Percentiles rank a stretch among this genome's conserved stretches.
Evolutionary conservation across 2,888 invertebrate genomes (phyloP).

Genomic region (Synergus itoensis): DNA sequence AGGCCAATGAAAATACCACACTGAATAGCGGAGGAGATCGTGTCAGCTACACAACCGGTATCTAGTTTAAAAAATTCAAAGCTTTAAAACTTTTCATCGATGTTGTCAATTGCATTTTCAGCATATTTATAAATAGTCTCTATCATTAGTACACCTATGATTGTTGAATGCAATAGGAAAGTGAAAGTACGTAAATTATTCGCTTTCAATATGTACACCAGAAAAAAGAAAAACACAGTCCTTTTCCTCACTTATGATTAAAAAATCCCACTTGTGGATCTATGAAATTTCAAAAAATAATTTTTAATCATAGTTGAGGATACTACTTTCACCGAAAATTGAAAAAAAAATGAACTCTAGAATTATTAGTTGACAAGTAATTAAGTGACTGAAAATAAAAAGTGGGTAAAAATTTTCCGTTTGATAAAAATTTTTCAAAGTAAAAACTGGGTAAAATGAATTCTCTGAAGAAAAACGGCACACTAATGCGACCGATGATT

Average conservation of each 20-base stretch:
- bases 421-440: too few relatives aligned
- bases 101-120: slow-evolving; percentile 10
- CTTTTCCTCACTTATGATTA: background rate
- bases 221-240: background rate
- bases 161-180: slow-evolving; percentile 13
- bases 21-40: slow-evolving; percentile 78
- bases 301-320: background rate
- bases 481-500: too few relatives aligned
- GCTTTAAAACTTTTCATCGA: slow-evolving; percentile 31
- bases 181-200: slow-evolving; percentile 8
- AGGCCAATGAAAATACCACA: slow-evolving; percentile 84
- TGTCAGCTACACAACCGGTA: slow-evolving; percentile 74
- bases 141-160: background rate
- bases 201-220: background rate
- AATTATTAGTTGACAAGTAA: slow-evolving; percentile 8
- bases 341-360: background rate
- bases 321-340: background rate
- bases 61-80: slow-evolving; percentile 65
- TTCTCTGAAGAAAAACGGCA: too few relatives aligned
- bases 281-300: background rate
- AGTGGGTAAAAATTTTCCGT: too few relatives aligned
- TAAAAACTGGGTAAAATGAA: too few relatives aligned
- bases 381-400: too few relatives aligned
- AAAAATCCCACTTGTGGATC: slow-evolving; percentile 1
- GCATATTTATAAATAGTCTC: background rate